Conservation (phyloP, 1,140 invertebrate genomes). For the Phymastichus coffea region DNA sequence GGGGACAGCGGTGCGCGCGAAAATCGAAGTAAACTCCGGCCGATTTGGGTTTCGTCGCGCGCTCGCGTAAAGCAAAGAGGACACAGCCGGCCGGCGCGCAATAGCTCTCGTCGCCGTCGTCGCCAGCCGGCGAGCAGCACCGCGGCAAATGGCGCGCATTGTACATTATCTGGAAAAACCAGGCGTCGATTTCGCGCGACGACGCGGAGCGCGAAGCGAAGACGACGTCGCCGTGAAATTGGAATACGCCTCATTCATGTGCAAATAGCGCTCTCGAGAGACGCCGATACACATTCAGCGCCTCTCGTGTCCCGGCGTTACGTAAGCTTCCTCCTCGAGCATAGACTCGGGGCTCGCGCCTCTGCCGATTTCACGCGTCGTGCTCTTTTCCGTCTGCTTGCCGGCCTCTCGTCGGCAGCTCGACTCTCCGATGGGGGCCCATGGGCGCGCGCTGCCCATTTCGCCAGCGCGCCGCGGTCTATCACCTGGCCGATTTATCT, state of each 20-base stretch:
- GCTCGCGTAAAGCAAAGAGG: too few relatives aligned
- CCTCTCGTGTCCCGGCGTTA: constrained; percentile 3
- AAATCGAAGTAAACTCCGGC: too few relatives aligned
- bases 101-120: too few relatives aligned
- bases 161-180: background rate
- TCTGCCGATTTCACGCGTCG: constrained; percentile 1
- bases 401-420: background rate
- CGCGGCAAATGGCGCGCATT: background rate
- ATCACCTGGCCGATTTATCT: too few relatives aligned
- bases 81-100: too few relatives aligned
- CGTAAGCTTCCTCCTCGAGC: background rate
- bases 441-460: too few relatives aligned
- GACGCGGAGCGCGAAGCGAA: background rate
- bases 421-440: too few relatives aligned
- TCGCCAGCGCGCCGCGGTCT: too few relatives aligned
- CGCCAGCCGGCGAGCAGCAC: background rate
- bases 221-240: too few relatives aligned
- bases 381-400: constrained; percentile 18
- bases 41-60: too few relatives aligned
- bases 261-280: constrained; percentile 25
- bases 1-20: too few relatives aligned
- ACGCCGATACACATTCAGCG: constrained; percentile 1
- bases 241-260: too few relatives aligned
- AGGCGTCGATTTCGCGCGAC: background rate
- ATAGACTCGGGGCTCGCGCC: background rate